phyloP scores from a whole-genome alignment of 2,797 vertebrate species.

The Acrossocheilus wenchowensis region DNA sequence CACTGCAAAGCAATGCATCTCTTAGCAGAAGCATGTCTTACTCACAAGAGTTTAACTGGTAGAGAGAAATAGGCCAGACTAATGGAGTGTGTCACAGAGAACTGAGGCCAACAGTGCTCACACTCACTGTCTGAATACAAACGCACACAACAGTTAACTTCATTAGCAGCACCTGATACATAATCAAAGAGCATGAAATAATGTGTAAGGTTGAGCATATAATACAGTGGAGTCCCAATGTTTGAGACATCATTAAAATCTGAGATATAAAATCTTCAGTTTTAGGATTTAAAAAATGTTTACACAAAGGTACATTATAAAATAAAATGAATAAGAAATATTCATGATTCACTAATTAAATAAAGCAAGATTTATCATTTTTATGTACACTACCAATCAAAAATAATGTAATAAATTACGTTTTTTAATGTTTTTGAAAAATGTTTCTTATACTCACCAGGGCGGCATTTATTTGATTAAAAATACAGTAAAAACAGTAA shows the following conservation, averaged over 20 bases:
- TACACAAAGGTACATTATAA: background rate
- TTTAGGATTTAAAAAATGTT: background rate
- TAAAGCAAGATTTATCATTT: too few relatives aligned
- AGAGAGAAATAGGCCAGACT: conserved; percentile 20
- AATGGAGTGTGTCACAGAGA: conserved; percentile 59
- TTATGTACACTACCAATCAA: too few relatives aligned
- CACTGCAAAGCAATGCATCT: conserved; percentile 8
- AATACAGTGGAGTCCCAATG: background rate
- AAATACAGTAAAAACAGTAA: too few relatives aligned
- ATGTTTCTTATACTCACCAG: background rate
- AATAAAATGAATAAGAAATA: background rate
- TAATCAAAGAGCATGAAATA: background rate
- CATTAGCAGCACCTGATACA: conserved; percentile 14
- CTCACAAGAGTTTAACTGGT: background rate
- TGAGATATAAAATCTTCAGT: background rate
- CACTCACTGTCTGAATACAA: conserved; percentile 2
- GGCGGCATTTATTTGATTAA: too few relatives aligned
- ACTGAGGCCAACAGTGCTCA: conserved; percentile 20
- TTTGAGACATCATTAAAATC: background rate
- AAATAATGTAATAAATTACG: background rate
- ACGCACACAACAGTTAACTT: background rate
- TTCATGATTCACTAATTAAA: background rate
- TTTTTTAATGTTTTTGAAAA: background rate
- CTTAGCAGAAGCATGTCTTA: background rate
- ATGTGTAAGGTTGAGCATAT: background rate